A percentile compares a stretch with the other conserved stretches of the same genome.
phyloP scores from a whole-genome alignment of 2,888 invertebrate species.

The Strigamia crassipes region DNA sequence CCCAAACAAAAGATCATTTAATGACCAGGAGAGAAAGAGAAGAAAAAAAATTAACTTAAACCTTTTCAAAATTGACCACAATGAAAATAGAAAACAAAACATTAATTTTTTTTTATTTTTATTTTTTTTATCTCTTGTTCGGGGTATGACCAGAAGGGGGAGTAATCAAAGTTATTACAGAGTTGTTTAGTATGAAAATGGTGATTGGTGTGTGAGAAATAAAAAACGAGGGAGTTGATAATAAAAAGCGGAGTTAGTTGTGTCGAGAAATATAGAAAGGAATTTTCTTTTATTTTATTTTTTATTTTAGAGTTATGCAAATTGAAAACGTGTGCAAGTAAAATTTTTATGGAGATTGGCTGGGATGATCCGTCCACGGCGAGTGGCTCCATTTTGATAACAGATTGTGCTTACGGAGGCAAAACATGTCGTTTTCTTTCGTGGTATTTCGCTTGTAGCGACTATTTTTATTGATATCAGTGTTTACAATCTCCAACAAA shows the following conservation, averaged over 20 bases:
- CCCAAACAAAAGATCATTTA: constrained; percentile 3
- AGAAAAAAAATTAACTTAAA: neutral
- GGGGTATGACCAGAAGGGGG: neutral
- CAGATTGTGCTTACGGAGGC: constrained; percentile 5
- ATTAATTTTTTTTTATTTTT: no score
- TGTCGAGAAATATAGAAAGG: neutral
- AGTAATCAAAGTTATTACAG: neutral
- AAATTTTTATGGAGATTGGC: constrained; percentile 6
- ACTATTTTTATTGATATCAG: neutral
- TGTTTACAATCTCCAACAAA: neutral
- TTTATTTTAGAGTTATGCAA: neutral
- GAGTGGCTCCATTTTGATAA: constrained; percentile 15
- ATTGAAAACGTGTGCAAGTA: constrained; percentile 21
- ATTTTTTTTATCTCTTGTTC: neutral
- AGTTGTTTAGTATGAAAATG: neutral
- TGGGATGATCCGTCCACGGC: neutral
- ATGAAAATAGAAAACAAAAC: no score
- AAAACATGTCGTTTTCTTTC: neutral
- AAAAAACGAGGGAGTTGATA: neutral
- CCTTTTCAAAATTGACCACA: no score
- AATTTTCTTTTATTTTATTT: neutral
- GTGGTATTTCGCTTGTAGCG: neutral
- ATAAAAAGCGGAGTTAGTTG: neutral
- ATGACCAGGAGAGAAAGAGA: neutral
- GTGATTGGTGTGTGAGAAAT: neutral